Evolutionary conservation across 2,888 invertebrate genomes (phyloP).

Genomic region (Sinelater perroti): DNA sequence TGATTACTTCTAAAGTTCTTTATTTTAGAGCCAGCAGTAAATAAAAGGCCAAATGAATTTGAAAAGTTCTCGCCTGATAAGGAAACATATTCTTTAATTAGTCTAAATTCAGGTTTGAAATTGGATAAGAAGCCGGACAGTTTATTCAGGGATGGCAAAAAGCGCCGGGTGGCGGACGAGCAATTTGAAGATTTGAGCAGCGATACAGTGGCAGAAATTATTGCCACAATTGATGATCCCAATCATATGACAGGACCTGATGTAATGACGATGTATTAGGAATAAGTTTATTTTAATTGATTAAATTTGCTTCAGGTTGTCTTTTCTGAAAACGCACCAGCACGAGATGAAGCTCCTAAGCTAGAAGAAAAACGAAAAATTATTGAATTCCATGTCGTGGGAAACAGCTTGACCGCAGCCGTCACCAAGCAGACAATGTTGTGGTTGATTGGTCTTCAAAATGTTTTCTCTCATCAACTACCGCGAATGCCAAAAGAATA

Average conservation of each 20-base stretch:
- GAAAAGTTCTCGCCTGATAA: slow-evolving; percentile 73
- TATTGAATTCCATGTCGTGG: slow-evolving; percentile 93
- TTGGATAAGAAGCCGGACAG: slow-evolving; percentile 52
- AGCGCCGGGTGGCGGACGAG: slow-evolving; percentile 60
- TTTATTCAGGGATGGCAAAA: slow-evolving; percentile 57
- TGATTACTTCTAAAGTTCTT: background rate
- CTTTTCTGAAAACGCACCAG: slow-evolving; percentile 83
- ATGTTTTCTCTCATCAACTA: slow-evolving; percentile 94
- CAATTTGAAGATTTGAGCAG: slow-evolving; percentile 78
- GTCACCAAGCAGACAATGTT: slow-evolving; percentile 91
- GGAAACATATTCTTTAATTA: slow-evolving; percentile 74
- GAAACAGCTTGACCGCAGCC: slow-evolving; percentile 87
- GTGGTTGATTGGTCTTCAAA: slow-evolving; percentile 92
- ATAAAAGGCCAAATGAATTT: slow-evolving; percentile 67
- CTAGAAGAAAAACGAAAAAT: slow-evolving; percentile 87
- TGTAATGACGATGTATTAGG: slow-evolving; percentile 63
- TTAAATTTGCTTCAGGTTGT: slow-evolving; percentile 64
- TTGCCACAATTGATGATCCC: slow-evolving; percentile 84
- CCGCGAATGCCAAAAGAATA: slow-evolving; percentile 98
- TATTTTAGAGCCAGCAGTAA: slow-evolving; percentile 41
- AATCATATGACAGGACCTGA: slow-evolving; percentile 86
- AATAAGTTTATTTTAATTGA: background rate
- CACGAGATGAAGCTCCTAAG: slow-evolving; percentile 89
- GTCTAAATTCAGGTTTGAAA: slow-evolving; percentile 68
- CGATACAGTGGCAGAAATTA: slow-evolving; percentile 81